Evolutionary conservation across 2,113 vertebrate genomes (phyloP).

Genomic region (Nothocercus nigrocapillus): DNA sequence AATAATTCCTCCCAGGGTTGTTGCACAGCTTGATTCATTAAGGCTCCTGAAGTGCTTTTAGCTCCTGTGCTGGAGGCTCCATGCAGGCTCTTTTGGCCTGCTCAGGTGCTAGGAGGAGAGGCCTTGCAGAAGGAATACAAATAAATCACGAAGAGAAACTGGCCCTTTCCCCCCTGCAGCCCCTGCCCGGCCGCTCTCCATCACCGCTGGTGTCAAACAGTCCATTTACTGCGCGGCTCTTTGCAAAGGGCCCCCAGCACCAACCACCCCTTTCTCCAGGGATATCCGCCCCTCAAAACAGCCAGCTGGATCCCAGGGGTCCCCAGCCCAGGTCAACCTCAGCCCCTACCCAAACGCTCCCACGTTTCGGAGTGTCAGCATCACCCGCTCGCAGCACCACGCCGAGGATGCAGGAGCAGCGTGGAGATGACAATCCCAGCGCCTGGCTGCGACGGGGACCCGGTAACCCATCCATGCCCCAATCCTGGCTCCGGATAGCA

Average conservation of each 20-base stretch:
- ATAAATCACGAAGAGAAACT: conserved; percentile 56
- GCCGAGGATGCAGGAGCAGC: background rate
- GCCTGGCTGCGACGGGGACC: no score
- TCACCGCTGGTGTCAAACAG: conserved; percentile 63
- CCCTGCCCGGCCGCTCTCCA: conserved; percentile 36
- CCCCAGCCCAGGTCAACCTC: background rate
- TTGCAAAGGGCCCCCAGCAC: conserved; percentile 53
- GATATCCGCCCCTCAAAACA: conserved; percentile 40
- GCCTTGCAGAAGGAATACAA: conserved; percentile 18
- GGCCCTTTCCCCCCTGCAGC: conserved; percentile 16
- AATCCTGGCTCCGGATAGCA: no score
- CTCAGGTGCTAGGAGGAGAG: conserved; percentile 53
- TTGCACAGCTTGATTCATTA: conserved; percentile 69
- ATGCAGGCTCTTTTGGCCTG: conserved; percentile 50
- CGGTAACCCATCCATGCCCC: no score
- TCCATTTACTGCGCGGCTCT: conserved; percentile 63
- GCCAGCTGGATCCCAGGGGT: conserved; percentile 36
- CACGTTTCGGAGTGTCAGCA: background rate
- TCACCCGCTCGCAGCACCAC: background rate
- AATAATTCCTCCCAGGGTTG: conserved; percentile 22
- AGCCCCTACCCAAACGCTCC: background rate
- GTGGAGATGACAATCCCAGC: background rate
- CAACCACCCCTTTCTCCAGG: conserved; percentile 52
- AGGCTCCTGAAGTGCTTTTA: conserved; percentile 64
- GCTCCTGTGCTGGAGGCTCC: conserved; percentile 11